Conservation (phyloP, 2,797 vertebrate species). For the Yasuhikotakia modesta region DNA sequence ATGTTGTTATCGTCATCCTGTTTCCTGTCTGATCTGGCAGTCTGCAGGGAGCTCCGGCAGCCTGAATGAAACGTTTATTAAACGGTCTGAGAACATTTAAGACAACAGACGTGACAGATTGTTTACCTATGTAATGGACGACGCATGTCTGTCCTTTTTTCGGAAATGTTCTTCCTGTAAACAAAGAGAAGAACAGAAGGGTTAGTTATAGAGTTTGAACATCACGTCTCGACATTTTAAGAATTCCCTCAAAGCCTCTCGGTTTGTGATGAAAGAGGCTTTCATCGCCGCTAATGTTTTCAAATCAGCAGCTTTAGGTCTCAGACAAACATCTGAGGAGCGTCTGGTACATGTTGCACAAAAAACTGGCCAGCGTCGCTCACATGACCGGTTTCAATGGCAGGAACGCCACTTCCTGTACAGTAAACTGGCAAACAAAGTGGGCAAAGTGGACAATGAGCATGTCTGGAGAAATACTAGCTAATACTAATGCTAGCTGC, state of each 20-base stretch:
- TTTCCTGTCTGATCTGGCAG: conserved; percentile 77
- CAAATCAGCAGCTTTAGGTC: not conserved
- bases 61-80: not conserved
- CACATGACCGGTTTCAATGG: too few relatives aligned
- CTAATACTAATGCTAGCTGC: too few relatives aligned
- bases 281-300: conserved; percentile 5
- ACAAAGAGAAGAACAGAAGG: conserved; percentile 38
- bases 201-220: conserved; percentile 3
- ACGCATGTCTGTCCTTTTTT: conserved; percentile 98
- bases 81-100: conserved; percentile 15
- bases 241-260: not conserved
- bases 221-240: not conserved
- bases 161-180: conserved; percentile 95
- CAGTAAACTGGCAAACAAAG: too few relatives aligned
- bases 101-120: conserved; percentile 16
- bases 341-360: not conserved
- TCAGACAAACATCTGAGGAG: not conserved
- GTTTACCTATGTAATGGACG: conserved; percentile 98
- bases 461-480: too few relatives aligned
- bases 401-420: too few relatives aligned
- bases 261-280: not conserved
- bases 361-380: not conserved
- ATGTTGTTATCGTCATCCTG: conserved; percentile 70
- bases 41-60: conserved; percentile 57
- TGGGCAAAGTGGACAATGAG: too few relatives aligned